Evolutionary conservation across 2,113 vertebrate species (phyloP), one percentile per base, ranked within the genome.

Genomic region (Megaceryle maxima): DNA sequence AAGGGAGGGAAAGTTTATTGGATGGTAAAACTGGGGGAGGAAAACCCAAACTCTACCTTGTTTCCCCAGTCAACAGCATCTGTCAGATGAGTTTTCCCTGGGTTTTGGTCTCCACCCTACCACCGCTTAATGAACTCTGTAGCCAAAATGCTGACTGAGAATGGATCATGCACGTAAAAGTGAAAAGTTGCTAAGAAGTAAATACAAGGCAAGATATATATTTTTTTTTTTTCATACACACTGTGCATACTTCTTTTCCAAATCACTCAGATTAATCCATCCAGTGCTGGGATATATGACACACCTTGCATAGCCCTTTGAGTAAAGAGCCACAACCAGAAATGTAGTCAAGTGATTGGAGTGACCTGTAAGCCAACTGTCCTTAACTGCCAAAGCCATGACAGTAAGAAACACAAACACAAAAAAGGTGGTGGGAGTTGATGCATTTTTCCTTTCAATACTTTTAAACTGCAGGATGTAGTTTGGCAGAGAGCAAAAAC

Each of bases 281-380:
- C 81, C 91, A 76, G 53, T 79, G 74, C 62, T 2, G 2, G 64
- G 76, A 88, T 68, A 29, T 1, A 0, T 8, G 48, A 74, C 72
- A 78, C 62, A 79, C 62, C 66, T 89, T 33, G 14, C 88, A 46
- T 4, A 75, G 74, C 43, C 95, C 91, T 79, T 87, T 1, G 4
- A 62, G 31, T 79, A 60, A 91, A 94, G 87, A 96, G 95, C 94
- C 94, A 92, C 50, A 81, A 59, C 50, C 80, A 83, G 81, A 87
- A 44, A 16, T 9, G 66, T 16, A 67, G 69, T 12, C 33, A 35
- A 75, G 70, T 28, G 55, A 90, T 0, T 43, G 81, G 63, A 66
- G 70, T 51, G 88, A 89, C 53, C 73, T 94, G 87, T 87, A 86
- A 87, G 88, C 86, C 83, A 88, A 13, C 69, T 79, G 35, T 79